These are phyloP conservation scores for Sebastes itinus DNA, from an alignment of 2,797 vertebrate genomes.

Conservation along the genomic window DNA sequence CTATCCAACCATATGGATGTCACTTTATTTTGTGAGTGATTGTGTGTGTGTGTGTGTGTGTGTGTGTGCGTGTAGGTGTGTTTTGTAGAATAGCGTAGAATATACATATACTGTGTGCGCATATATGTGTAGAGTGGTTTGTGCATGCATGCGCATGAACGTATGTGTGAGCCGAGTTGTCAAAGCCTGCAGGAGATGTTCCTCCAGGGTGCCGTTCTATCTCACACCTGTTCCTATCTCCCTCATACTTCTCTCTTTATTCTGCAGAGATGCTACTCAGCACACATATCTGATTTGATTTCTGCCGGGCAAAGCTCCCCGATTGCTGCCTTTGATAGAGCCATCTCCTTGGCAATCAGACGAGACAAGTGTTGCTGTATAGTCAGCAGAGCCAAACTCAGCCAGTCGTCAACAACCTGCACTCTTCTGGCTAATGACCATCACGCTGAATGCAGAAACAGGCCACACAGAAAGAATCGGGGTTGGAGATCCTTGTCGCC, in stretches of 20 bases:
- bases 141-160: not conserved
- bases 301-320: slow-evolving; percentile 61
- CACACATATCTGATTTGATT: slow-evolving; percentile 77
- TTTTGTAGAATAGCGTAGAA: not conserved
- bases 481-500: slow-evolving; percentile 13
- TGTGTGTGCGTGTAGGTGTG: not conserved
- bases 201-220: slow-evolving; percentile 64
- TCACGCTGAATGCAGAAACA: slow-evolving; percentile 1
- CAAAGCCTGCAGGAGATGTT: slow-evolving; percentile 47
- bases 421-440: slow-evolving; percentile 31
- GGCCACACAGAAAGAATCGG: slow-evolving; percentile 3
- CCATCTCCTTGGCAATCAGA: slow-evolving; percentile 71
- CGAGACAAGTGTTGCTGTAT: slow-evolving; percentile 53
- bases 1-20: not conserved
- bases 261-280: slow-evolving; percentile 65
- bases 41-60: not conserved
- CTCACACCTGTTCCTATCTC: slow-evolving; percentile 65
- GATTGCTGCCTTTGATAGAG: slow-evolving; percentile 69
- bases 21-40: not conserved
- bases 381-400: slow-evolving; percentile 36
- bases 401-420: slow-evolving; percentile 39
- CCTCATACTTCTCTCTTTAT: slow-evolving; percentile 64
- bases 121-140: not conserved
- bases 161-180: slow-evolving; percentile 24
- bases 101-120: not conserved